Evolutionary conservation across 2,797 vertebrate species (phyloP), one percentile per base, ranked within the genome.

Genomic region (Brachymystax lenok): DNA sequence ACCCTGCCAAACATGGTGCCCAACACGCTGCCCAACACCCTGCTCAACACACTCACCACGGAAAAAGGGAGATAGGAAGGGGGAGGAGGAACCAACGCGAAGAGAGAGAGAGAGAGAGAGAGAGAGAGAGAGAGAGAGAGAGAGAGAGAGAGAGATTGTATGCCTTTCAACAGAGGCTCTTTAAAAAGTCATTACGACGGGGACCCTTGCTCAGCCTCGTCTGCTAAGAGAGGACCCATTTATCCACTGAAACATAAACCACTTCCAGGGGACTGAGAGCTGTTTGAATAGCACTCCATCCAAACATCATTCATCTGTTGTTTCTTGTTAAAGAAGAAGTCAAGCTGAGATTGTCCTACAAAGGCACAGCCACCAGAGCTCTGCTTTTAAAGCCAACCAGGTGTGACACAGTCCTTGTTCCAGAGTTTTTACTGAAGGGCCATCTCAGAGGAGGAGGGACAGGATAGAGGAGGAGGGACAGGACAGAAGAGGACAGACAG

Each of bases 131-230:
- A 83, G 83, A 33, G 24, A 78, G 77, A 54, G 3, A 74, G 33
- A 12, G 28, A 69, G 76, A 77, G 56, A 71, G 69, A 82, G 81
- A 85, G 80, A 69, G 61, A 87, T 84, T 90, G 86, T 82, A 83
- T 79, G 86, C 84, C 77, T 74, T 75, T 83, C 80, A 83, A 77
- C 74, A 33, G 75, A 82, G 83, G 80, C 86, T 88, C 88, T 90
- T 92, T 90, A 89, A 90, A 92, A 93, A 84, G 76, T 79, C 73
- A 83, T 92, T 91, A 85, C 16, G 27, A 64, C 24, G 5, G 40
- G 40, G 8, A 10, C 10, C 10, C 10, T 46, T 46, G 51, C 27
- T 28, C 72, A 59, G 4, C 68, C 74, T 61, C 77, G 28, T 63
- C 64, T 46, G 50, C 56, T 1, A 40, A 79, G 73, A 75, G 67